Conservation (phyloP, 1,140 invertebrate genomes). For the Drosophila jambulina region DNA sequence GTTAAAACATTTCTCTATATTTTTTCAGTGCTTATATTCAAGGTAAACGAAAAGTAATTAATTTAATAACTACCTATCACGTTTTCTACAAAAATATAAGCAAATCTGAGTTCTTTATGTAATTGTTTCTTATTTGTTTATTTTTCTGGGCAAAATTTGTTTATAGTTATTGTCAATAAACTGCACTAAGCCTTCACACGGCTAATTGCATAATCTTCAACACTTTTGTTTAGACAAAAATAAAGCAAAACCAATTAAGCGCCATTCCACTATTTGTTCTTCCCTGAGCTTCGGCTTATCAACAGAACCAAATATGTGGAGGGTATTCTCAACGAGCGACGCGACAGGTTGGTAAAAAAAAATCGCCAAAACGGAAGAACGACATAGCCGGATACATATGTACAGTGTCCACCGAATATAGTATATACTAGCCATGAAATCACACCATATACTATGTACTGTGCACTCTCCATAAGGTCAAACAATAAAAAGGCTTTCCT, state of each 20-base stretch:
- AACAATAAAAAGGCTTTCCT: neutral
- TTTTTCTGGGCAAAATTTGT: neutral
- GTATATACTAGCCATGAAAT: conserved; percentile 3
- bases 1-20: neutral
- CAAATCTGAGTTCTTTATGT: neutral
- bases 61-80: neutral
- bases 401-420: conserved; percentile 2
- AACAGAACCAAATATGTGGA: conserved; percentile 1
- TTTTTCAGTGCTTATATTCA: neutral
- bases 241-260: conserved; percentile 25
- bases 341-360: conserved; percentile 21
- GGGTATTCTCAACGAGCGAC: conserved; percentile 10
- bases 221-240: conserved; percentile 15
- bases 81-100: neutral
- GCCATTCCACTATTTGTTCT: conserved; percentile 24
- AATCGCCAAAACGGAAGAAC: conserved; percentile 22
- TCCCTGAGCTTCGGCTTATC: conserved; percentile 6
- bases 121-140: neutral
- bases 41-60: neutral
- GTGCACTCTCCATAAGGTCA: neutral
- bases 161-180: neutral
- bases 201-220: conserved; percentile 12
- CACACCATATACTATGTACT: neutral
- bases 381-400: neutral
- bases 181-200: neutral